Percentiles rank a stretch among this genome's conserved stretches.
Conservation (phyloP, 2,888 invertebrate genomes). For the Andrena trimmerana region DNA sequence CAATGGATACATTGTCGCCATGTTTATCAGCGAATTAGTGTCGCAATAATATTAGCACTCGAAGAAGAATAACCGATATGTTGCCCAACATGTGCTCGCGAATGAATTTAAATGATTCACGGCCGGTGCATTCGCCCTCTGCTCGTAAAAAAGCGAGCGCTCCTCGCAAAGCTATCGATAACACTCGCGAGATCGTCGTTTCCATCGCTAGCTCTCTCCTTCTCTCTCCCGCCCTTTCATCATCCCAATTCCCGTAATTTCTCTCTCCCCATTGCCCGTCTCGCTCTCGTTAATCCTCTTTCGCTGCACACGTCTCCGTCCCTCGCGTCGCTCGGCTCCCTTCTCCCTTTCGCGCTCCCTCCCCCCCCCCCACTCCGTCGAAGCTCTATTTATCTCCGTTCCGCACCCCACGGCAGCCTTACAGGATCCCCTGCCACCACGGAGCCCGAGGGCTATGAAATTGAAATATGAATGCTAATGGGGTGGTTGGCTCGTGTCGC, state of each 20-base stretch:
- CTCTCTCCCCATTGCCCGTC: constrained; percentile 13
- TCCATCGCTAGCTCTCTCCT: constrained; percentile 31
- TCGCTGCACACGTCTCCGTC: constrained; percentile 18
- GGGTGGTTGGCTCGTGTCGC: constrained; percentile 68
- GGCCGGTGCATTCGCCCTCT: not conserved
- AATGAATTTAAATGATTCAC: not conserved
- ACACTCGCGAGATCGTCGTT: constrained; percentile 12
- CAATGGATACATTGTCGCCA: not conserved
- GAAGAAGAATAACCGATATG: constrained; percentile 13
- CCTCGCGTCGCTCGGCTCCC: constrained; percentile 9
- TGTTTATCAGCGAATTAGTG: constrained; percentile 5
- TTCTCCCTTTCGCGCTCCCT: constrained; percentile 34
- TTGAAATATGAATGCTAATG: constrained; percentile 81
- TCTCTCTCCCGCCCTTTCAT: constrained; percentile 28
- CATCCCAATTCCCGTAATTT: constrained; percentile 20
- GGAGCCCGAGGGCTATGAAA: constrained; percentile 71
- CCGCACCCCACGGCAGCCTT: constrained; percentile 58
- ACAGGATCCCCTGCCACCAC: constrained; percentile 54
- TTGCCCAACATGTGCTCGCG: not conserved
- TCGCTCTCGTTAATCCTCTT: constrained; percentile 29
- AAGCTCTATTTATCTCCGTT: constrained; percentile 54
- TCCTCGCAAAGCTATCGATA: not conserved
- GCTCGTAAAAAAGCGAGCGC: not conserved
- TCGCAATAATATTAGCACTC: not conserved
- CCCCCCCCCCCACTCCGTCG: constrained; percentile 49